Conservation (phyloP, 2,888 invertebrate species). For the Eupithecia abbreviata region DNA sequence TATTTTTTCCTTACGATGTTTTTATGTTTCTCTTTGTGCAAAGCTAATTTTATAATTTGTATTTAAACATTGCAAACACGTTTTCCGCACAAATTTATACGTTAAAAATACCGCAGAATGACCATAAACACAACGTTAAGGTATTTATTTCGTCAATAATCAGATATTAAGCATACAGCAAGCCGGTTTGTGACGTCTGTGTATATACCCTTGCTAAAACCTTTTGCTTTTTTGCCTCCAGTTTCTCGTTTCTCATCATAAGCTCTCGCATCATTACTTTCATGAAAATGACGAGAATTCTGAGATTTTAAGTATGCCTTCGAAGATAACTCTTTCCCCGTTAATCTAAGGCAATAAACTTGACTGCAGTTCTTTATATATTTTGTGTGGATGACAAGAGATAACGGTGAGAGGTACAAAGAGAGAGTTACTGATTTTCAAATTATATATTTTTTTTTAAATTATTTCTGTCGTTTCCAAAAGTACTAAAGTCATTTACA, state of each 20-base stretch:
- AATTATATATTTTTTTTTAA: too few species aligned
- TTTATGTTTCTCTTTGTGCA: slow-evolving; percentile 28
- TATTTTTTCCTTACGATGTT: slow-evolving; percentile 18
- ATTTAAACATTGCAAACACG: slow-evolving; percentile 6
- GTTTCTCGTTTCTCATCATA: slow-evolving; percentile 19
- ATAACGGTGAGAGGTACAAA: background rate
- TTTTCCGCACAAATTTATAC: slow-evolving; percentile 4
- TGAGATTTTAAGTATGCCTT: background rate
- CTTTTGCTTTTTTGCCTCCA: background rate
- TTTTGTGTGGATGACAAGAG: background rate
- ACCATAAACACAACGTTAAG: background rate
- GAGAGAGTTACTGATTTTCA: background rate
- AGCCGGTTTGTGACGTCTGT: background rate
- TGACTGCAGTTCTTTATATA: background rate
- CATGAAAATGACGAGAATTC: slow-evolving; percentile 5
- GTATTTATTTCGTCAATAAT: background rate
- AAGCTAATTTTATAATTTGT: slow-evolving; percentile 1
- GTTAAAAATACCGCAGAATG: background rate
- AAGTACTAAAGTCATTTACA: background rate
- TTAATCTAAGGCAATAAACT: background rate
- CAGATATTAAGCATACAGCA: background rate
- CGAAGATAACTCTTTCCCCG: background rate
- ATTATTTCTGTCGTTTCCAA: background rate
- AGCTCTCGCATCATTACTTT: background rate
- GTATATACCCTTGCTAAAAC: background rate